These are phyloP conservation scores for Notarius quadriscutis DNA, from an alignment of 2,113 vertebrate genomes.

Conservation along the genomic window DNA sequence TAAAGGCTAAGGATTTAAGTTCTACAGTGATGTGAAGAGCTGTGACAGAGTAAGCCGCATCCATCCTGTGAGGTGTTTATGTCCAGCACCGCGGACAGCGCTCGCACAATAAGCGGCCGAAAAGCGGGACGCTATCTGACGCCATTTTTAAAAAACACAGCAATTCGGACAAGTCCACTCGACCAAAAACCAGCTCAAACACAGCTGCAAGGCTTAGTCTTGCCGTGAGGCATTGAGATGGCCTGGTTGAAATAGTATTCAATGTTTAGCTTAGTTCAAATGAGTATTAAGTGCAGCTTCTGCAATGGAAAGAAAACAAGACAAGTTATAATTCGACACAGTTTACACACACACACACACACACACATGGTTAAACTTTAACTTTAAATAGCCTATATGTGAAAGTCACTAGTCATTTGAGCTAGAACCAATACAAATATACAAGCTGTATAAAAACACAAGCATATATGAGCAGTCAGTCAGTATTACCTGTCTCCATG, in stretches of 20 bases:
- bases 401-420: neutral
- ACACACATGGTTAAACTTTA: neutral
- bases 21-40: neutral
- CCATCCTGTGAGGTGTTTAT: conserved; percentile 6
- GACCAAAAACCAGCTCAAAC: neutral
- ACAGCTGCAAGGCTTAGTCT: neutral
- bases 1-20: neutral
- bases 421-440: neutral
- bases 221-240: neutral
- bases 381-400: neutral
- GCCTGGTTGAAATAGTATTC: neutral
- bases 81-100: conserved; percentile 71
- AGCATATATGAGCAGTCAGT: conserved; percentile 33
- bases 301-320: conserved; percentile 9
- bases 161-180: conserved; percentile 1
- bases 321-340: neutral
- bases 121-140: neutral
- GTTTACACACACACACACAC: neutral
- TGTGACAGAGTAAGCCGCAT: neutral
- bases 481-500: conserved; percentile 66
- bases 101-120: conserved; percentile 15
- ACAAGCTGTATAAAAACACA: neutral
- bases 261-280: neutral
- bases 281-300: neutral
- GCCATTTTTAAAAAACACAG: neutral